Evolutionary conservation across 30 jellyfish, hydroid and myxozoan genomes (phyloP).

Genomic region (Aurelia aurita): DNA sequence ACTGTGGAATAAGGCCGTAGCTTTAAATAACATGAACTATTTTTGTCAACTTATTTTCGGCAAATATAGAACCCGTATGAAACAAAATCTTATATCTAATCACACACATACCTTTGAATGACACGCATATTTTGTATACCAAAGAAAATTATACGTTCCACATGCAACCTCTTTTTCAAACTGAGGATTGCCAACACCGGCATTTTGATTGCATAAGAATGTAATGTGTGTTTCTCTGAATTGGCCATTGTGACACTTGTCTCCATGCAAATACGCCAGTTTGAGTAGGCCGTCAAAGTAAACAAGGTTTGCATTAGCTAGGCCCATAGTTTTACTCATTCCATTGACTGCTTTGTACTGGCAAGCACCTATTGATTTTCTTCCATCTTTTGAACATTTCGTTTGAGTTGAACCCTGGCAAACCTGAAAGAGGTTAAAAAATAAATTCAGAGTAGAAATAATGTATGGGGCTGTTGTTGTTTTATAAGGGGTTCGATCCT

Average conservation of each 20-base stretch:
- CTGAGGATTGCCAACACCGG: constrained; percentile 83
- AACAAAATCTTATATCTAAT: no score
- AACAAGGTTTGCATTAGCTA: constrained; percentile 53
- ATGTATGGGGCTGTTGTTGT: no score
- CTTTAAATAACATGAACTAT: no score
- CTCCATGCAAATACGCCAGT: constrained; percentile 75
- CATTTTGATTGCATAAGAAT: constrained; percentile 72
- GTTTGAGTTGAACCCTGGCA: constrained; percentile 78
- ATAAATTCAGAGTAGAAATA: no score
- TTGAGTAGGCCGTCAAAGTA: constrained; percentile 81
- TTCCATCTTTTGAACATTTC: constrained; percentile 49
- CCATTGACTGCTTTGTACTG: constrained; percentile 44
- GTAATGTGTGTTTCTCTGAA: constrained; percentile 69
- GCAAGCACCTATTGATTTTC: constrained; percentile 76
- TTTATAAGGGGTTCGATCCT: no score
- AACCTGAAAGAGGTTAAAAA: constrained; percentile 20
- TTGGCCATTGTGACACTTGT: constrained; percentile 65
- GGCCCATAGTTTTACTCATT: constrained; percentile 38
- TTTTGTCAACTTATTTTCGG: neutral
- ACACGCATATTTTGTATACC: constrained; percentile 87
- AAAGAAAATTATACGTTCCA: constrained; percentile 76
- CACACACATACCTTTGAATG: constrained; percentile 66
- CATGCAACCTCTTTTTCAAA: constrained; percentile 84
- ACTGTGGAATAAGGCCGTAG: no score
- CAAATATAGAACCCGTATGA: neutral